Evolutionary conservation across 2,888 invertebrate genomes (phyloP).

Genomic region (Ypsolopha scabrella): DNA sequence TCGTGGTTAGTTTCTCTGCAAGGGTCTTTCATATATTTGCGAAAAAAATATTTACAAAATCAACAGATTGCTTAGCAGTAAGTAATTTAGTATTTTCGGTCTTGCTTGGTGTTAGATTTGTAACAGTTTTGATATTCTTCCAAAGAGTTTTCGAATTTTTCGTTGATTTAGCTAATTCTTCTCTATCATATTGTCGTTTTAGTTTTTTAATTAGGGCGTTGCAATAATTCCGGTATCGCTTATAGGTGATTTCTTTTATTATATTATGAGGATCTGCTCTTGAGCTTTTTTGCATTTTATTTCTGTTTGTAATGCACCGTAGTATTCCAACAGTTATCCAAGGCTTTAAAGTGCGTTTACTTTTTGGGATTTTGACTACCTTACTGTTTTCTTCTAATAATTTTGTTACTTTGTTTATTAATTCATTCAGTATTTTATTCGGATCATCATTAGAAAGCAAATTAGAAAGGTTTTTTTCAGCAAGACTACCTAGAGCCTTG

Average conservation of each 20-base stretch:
- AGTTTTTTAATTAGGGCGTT: constrained; percentile 9
- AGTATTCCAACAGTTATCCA: no score
- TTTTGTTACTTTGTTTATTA: constrained; percentile 1
- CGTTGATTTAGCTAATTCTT: background rate
- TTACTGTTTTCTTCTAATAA: constrained; percentile 4
- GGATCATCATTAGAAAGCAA: constrained; percentile 4
- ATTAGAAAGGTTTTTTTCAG: background rate
- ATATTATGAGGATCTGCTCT: no score
- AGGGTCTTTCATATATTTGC: background rate
- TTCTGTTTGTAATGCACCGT: no score
- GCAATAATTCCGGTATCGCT: no score
- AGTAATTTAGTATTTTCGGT: background rate
- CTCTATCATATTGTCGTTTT: constrained; percentile 9
- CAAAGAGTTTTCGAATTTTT: background rate
- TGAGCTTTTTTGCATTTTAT: no score
- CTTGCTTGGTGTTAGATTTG: background rate
- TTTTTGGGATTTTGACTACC: background rate
- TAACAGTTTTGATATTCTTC: background rate
- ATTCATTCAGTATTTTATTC: background rate
- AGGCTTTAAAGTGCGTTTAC: constrained; percentile 6
- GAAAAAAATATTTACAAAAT: background rate
- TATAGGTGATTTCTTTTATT: no score
- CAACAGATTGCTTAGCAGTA: background rate
- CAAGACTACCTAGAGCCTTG: background rate
- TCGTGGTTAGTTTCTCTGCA: background rate